Percentiles rank a stretch among this genome's conserved stretches.
phyloP scores from a whole-genome alignment of 2,888 invertebrate species.

The Dendrolimus pini region DNA sequence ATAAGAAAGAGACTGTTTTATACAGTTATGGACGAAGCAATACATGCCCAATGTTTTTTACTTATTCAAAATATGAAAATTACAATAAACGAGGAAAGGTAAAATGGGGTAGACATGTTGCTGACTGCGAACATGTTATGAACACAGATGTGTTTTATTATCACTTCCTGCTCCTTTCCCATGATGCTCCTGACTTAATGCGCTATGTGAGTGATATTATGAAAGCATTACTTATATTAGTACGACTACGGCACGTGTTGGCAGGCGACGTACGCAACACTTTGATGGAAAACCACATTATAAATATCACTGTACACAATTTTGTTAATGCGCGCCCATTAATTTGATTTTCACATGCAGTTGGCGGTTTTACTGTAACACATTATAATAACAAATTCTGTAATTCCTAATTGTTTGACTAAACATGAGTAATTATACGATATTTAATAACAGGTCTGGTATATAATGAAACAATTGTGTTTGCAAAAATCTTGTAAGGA shows the following conservation, averaged over 20 bases:
- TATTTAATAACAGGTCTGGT: too few relatives aligned
- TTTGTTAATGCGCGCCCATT: slow-evolving; percentile 41
- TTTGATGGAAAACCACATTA: slow-evolving; percentile 39
- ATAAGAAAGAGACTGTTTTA: too few relatives aligned
- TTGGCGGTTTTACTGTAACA: slow-evolving; percentile 38
- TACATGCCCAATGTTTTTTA: background rate
- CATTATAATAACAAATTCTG: slow-evolving; percentile 37
- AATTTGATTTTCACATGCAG: slow-evolving; percentile 47
- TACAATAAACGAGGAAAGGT: background rate
- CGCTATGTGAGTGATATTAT: slow-evolving; percentile 27
- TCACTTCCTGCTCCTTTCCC: slow-evolving; percentile 26
- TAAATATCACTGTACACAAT: slow-evolving; percentile 32
- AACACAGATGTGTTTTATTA: slow-evolving; percentile 54
- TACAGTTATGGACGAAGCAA: too few relatives aligned
- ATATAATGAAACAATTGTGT: too few relatives aligned
- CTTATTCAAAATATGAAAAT: background rate
- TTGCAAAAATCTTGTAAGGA: too few relatives aligned
- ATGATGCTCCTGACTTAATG: slow-evolving; percentile 21
- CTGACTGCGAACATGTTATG: slow-evolving; percentile 20
- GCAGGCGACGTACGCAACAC: slow-evolving; percentile 22
- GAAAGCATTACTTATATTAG: slow-evolving; percentile 19
- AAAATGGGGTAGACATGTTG: slow-evolving; percentile 7
- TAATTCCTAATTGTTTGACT: slow-evolving; percentile 10
- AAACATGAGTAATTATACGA: too few relatives aligned
- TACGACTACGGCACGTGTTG: slow-evolving; percentile 18